Base-by-base conservation (phyloP, 2,797 vertebrate species). In the Chelon auratus region DNA sequence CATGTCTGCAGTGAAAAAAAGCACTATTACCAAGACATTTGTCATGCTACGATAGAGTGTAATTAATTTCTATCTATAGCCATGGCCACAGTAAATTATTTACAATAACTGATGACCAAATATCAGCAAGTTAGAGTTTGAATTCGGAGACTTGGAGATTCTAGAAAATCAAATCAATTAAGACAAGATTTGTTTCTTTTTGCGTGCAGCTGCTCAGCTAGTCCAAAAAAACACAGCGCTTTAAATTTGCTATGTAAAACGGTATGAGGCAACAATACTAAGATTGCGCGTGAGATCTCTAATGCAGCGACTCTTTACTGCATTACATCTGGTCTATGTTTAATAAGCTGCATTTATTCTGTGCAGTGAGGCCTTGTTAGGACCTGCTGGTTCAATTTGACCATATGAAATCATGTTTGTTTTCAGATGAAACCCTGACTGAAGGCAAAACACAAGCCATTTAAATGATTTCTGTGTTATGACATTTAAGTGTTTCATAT, bases 401-500 rank as follows among this genome's bases (percentile, higher is more conserved):
- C 39, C 64, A 57, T 20, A 43, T 33, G 30, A 48, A 70, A 52
- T 62, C 47, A 73, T 24, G 50, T 76, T 72, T 74, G 50, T 59
- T 77, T 62, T 56, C 11, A 62, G 58, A 70, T 39, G 18, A 55
- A 74, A 61, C 37, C 61, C 24, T 8, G 47, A 47, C 62, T 48
- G 15, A 64, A 69, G 48, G 68, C 57, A 55, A 74, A 69, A 60
- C 33, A 15, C 56, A 62, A 43, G 17, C 2, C 9, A 62, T 69
- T 74, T 13, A 75, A 84, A 80, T 65, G 72, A 81, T 83, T 51
- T 51, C 9, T 62, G 68, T 85, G 77, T 89, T 88, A 71, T 87
- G 78, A 86, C 86, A 85, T 85, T 76, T 61, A 67, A 73, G 69
- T 20, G 65, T 79, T 87, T 85, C 59, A 58, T 72, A 71, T 84